Evolutionary conservation across 2,113 vertebrate genomes (phyloP), one percentile per base, ranked within the genome.

Genomic region (Salvelinus alpinus): DNA sequence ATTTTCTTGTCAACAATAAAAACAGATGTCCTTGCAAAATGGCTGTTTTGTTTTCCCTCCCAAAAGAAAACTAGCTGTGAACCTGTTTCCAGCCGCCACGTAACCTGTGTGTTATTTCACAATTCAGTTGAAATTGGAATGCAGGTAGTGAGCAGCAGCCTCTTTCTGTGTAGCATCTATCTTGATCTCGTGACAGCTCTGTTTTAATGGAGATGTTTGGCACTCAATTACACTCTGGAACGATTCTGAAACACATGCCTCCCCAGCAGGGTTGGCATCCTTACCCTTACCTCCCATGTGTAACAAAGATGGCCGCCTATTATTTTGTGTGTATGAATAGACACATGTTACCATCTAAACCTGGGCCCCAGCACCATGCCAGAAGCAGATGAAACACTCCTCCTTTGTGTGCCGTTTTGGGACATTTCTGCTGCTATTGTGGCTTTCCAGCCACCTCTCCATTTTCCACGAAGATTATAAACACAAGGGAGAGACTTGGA

Each of bases 401-500:
- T n/a, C 3, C 59, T 38, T 51, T 76, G 62, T 76, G 44, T 60
- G 48, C 73, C 65, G 38, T 81, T 60, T 72, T 65, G 57, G 44
- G 29, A 22, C 25, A 20, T 47, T 16, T 54, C 51, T 54, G 5
- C 73, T 72, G 25, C 57, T 78, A 54, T 73, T 76, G 71, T 82
- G 69, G 59, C 38, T 82, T 74, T 73, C 72, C 67, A 25, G n/a
- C 38, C 31, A 71, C 44, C 24, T 60, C 16, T 24, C 76, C 64
- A 38, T 66, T 78, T 81, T 76, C 51, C 75, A 54, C 27, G 24
- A 54, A 48, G 67, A 67, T 71, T 44, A 84, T 83, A 78, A 85
- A 84, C 83, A 74, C 59, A 8, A 38, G 47, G 66, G 64, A 14
- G 16, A 68, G 64, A 54, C 65, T 74, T 51, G 20, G 16, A 1